Conservation (phyloP, 1,140 invertebrate species). For the Drosophila subpulchrella region DNA sequence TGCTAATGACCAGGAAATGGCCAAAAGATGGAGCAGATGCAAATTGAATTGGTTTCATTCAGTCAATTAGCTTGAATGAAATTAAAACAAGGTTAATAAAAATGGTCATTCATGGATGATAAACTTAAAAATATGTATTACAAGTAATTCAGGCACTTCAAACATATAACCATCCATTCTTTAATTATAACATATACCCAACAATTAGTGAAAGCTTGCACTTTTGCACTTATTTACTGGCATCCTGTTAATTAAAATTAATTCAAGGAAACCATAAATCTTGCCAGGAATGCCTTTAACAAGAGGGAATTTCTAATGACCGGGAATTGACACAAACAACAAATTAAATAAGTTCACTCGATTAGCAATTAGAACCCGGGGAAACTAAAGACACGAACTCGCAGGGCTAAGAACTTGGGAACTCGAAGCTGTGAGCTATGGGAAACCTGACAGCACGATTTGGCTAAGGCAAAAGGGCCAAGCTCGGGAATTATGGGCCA, state of each 20-base stretch:
- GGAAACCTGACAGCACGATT: conserved; percentile 48
- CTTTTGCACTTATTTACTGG: too few species aligned
- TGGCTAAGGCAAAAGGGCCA: conserved; percentile 43
- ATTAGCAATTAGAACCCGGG: conserved; percentile 25
- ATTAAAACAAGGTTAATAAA: neutral
- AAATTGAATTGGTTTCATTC: conserved; percentile 20
- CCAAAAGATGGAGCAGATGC: conserved; percentile 27
- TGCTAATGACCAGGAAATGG: conserved; percentile 55
- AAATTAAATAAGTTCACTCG: conserved; percentile 7
- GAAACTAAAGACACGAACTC: conserved; percentile 20
- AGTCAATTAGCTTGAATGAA: neutral
- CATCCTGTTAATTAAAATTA: neutral
- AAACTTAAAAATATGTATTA: too few species aligned
- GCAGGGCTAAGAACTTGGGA: conserved; percentile 23
- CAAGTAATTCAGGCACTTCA: too few species aligned
- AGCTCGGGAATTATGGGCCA: conserved; percentile 34
- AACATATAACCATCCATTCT: too few species aligned
- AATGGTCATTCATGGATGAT: too few species aligned
- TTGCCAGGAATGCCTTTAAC: neutral
- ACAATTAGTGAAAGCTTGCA: too few species aligned
- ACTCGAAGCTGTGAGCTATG: conserved; percentile 12
- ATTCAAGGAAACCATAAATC: neutral
- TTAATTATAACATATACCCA: too few species aligned
- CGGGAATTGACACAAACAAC: neutral
- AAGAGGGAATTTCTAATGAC: neutral